Evolutionary conservation across 1,140 invertebrate species (phyloP).

Genomic region (Atta cephalotes): DNA sequence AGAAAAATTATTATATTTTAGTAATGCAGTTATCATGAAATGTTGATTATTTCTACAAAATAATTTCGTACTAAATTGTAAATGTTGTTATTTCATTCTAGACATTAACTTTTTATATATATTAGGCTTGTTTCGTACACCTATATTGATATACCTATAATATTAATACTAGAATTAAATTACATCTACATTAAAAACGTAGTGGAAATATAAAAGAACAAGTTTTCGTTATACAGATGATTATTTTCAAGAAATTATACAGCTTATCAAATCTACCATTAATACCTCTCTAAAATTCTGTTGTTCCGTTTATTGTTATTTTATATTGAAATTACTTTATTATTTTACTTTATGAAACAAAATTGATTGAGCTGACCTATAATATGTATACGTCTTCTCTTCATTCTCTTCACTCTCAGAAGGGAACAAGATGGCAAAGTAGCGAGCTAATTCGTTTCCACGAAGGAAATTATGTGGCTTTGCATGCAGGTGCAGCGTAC

Average conservation of each 20-base stretch:
- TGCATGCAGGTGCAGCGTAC: slow-evolving; percentile 47
- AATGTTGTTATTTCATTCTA: not conserved
- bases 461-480: slow-evolving; percentile 65
- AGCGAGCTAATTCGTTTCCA: slow-evolving; percentile 51
- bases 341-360: not conserved
- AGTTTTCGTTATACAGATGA: not conserved
- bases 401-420: not conserved
- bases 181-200: too few species aligned
- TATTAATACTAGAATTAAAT: too few species aligned
- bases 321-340: not conserved
- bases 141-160: too few species aligned
- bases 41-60: not conserved
- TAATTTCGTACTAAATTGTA: not conserved
- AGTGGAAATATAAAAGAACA: not conserved
- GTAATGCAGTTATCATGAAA: not conserved
- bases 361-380: slow-evolving; percentile 12
- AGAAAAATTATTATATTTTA: not conserved
- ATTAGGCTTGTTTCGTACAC: not conserved
- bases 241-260: not conserved
- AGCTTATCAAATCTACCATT: not conserved
- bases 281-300: not conserved
- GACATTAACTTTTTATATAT: not conserved
- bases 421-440: slow-evolving; percentile 3
- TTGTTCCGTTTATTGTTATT: not conserved
- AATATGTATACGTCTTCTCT: not conserved